phyloP scores from a whole-genome alignment of 1,140 invertebrate species.

The Alviniconcha marisindica region DNA sequence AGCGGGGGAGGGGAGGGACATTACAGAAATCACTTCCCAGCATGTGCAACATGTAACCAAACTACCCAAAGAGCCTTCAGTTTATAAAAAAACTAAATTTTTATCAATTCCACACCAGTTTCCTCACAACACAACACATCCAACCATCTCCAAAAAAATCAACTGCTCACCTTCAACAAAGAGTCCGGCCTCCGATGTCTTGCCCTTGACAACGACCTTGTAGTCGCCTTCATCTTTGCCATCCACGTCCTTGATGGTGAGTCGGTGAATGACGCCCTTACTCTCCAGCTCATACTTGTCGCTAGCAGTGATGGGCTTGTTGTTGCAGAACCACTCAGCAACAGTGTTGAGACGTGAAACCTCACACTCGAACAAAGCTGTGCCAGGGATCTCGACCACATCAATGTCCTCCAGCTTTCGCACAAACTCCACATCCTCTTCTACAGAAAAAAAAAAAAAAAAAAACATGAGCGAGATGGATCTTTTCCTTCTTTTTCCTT shows the following conservation, averaged over 20 bases:
- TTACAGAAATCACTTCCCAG: no score
- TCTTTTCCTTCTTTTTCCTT: no score
- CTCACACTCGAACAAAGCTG: constrained; percentile 73
- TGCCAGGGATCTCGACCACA: constrained; percentile 68
- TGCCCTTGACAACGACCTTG: constrained; percentile 63
- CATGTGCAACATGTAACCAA: no score
- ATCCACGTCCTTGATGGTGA: constrained; percentile 66
- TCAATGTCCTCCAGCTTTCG: constrained; percentile 66
- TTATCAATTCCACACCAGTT: no score
- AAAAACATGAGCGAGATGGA: neutral
- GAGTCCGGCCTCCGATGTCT: constrained; percentile 65
- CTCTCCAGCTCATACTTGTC: constrained; percentile 71
- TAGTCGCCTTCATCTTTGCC: constrained; percentile 70
- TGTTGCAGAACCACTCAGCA: constrained; percentile 69
- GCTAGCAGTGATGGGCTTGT: constrained; percentile 56
- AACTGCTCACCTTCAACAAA: constrained; percentile 68
- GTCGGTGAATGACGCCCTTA: constrained; percentile 65
- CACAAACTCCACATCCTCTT: constrained; percentile 70
- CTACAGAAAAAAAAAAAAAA: constrained; percentile 49
- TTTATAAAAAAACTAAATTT: no score
- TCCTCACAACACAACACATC: no score
- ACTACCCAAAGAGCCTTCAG: no score
- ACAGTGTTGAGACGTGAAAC: constrained; percentile 64
- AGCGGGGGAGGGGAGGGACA: no score
- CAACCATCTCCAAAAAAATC: no score